phyloP scores from a whole-genome alignment of 1,140 invertebrate genomes.

The Drosophila triauraria region DNA sequence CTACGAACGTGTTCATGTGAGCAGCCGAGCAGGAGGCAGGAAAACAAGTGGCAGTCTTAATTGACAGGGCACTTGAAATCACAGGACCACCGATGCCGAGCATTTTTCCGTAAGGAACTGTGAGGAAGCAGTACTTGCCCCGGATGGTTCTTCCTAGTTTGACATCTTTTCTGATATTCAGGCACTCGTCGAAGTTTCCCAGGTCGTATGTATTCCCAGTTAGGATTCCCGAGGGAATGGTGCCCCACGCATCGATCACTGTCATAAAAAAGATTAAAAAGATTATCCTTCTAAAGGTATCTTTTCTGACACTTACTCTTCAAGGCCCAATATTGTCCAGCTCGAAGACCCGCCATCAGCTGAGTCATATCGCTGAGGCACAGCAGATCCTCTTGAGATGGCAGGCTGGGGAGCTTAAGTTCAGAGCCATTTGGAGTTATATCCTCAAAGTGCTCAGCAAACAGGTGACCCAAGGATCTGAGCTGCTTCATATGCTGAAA shows the following conservation, averaged over 20 bases:
- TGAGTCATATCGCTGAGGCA: slow-evolving; percentile 18
- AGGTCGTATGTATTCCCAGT: slow-evolving; percentile 43
- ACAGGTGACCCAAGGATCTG: slow-evolving; percentile 16
- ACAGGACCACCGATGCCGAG: neutral
- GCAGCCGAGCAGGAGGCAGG: slow-evolving; percentile 21
- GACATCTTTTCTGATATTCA: slow-evolving; percentile 14
- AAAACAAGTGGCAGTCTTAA: slow-evolving; percentile 10
- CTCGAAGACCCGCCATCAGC: neutral
- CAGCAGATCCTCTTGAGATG: slow-evolving; percentile 2
- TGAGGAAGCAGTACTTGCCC: slow-evolving; percentile 51
- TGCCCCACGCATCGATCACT: slow-evolving; percentile 67
- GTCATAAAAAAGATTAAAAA: too few species aligned
- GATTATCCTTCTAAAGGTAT: too few species aligned
- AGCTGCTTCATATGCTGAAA: slow-evolving; percentile 10
- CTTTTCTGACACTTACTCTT: slow-evolving; percentile 26
- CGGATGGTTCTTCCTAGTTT: slow-evolving; percentile 1
- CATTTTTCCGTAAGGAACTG: neutral
- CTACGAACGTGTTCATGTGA: slow-evolving; percentile 13
- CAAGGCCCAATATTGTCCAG: slow-evolving; percentile 18
- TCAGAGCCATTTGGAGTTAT: neutral
- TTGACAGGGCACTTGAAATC: neutral
- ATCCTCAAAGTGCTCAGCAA: slow-evolving; percentile 17
- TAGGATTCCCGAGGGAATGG: slow-evolving; percentile 16
- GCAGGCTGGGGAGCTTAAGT: neutral
- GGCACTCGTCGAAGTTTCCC: slow-evolving; percentile 66